A percentile compares a stretch with the other conserved stretches of the same genome.
Conservation (phyloP, 2,113 vertebrate genomes). For the Carlito syrichta region DNA sequence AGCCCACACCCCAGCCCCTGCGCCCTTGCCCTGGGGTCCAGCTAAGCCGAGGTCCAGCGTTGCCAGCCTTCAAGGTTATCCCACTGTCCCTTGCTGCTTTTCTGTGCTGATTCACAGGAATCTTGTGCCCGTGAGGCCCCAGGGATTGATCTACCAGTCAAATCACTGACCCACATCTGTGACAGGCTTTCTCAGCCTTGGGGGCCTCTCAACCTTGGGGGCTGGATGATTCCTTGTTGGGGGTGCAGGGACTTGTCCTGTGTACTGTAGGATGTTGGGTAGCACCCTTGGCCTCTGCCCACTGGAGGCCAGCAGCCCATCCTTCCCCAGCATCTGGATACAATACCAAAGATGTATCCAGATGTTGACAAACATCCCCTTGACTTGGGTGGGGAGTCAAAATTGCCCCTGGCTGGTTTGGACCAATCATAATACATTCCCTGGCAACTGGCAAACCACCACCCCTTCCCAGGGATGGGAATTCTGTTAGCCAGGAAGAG, state of each 20-base stretch:
- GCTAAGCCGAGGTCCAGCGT: not conserved
- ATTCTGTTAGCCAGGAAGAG: not conserved
- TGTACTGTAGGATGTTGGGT: not conserved
- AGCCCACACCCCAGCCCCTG: not conserved
- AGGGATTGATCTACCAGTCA: fast-evolving
- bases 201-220: not conserved
- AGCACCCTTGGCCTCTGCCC: not conserved
- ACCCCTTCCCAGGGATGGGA: not conserved
- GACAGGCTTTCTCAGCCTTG: fast-evolving
- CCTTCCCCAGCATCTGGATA: not conserved
- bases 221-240: not conserved
- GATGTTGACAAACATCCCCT: not conserved
- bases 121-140: fast-evolving
- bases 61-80: not conserved
- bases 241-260: too few species aligned
- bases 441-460: too few species aligned
- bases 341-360: not conserved
- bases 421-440: not conserved
- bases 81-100: not conserved
- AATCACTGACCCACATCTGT: fast-evolving
- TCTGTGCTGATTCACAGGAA: not conserved
- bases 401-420: not conserved
- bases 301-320: not conserved
- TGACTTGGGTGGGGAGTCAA: not conserved
- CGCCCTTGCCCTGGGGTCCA: fast-evolving